Base-by-base conservation (phyloP, 1,140 invertebrate genomes). In the Brachionus asplanchnoidis region DNA sequence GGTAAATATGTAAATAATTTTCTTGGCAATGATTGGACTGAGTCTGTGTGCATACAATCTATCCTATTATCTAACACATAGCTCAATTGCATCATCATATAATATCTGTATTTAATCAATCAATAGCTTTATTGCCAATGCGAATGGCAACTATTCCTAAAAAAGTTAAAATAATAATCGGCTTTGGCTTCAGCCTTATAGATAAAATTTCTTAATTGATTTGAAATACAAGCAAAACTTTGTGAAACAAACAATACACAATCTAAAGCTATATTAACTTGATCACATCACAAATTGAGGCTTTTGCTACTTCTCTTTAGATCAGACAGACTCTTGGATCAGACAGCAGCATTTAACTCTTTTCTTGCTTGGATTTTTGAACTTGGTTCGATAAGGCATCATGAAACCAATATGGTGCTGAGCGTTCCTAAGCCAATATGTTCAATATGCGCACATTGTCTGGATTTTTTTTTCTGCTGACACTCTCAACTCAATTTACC, bases 61-160 rank as follows among this genome's bases (percentile, higher is more conserved):
- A 68, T 32, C 32, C 8, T 68, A 7, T 68, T 68, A 32, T 68
- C 32, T 42, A 75, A 36, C 32, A 40, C 14, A 32, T 40, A 6
- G 36, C 8, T 40, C 2, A 26, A 77, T 77, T 77, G 46, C 73
- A 77, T 77, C 73, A 77, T 77, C 40, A 50, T 23, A 11, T 77
- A 77, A 77, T 77, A 77, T 77, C 73, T 77, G 73, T 50, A 77
- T 77, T 77, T 77, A 77, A 77, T 77, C 73, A 77, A 77, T 77
- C 73, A 77, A 50, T 77, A 77, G 17, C 11, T 12, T 50, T 70
- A 70, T 70, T 36, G 14, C 66, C 6, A 70, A 32, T 36, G 23
- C 40, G 23, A 50, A 20, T 26, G 14, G 23, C 42, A 77, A 77
- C 20, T 46, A 75, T 75, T 75, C 70, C 70, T 70, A 36, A 77